Evolutionary conservation across 2,113 vertebrate genomes (phyloP), one percentile per base, ranked within the genome.

Genomic region (Petromus typicus): DNA sequence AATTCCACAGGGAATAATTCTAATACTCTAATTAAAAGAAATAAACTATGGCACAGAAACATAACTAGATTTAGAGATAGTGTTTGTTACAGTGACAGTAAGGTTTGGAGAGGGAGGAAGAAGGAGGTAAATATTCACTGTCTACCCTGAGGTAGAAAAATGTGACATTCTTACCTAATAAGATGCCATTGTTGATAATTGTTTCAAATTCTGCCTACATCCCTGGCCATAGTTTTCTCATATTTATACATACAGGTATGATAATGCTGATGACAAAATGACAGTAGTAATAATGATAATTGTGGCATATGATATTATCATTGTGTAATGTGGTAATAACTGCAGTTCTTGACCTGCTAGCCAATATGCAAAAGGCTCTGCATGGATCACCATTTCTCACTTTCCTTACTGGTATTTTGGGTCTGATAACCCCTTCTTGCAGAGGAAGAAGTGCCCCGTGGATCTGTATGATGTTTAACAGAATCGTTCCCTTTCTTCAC

Each of bases 1-100:
- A 95, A 51, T 71, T 96, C 94, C 73, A 81, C 40, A 48, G 87
- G 59, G 64, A 80, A 71, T 88, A 54, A 96, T 93, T 97, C 66
- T 82, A 79, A 90, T 54, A 59, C 48, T 76, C 71, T 90, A 96
- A 98, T 97, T 98, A 96, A 97, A 80, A 96, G 84, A 89, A 96
- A 95, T 87, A 94, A 95, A 51, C 59, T 7, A 20, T 67, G 51
- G 22, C 84, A 66, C 56, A 66, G 87, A 78, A 63, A 90, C 66
- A 6, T 20, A 73, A 92, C 66, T 86, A n/a, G 43, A 79, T 93
- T 59, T 78, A 88, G 71, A 57, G 34, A 40, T 16, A 25, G 25
- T 63, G 9, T 91, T 43, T 75, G 56, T 66, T 48, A 48, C 43
- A 57, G 32, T 45, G 83, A 92, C 89, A n/a, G 40, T 32, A 25